phyloP scores from a whole-genome alignment of 2,888 invertebrate species.

The Metopia argyrocephala region DNA sequence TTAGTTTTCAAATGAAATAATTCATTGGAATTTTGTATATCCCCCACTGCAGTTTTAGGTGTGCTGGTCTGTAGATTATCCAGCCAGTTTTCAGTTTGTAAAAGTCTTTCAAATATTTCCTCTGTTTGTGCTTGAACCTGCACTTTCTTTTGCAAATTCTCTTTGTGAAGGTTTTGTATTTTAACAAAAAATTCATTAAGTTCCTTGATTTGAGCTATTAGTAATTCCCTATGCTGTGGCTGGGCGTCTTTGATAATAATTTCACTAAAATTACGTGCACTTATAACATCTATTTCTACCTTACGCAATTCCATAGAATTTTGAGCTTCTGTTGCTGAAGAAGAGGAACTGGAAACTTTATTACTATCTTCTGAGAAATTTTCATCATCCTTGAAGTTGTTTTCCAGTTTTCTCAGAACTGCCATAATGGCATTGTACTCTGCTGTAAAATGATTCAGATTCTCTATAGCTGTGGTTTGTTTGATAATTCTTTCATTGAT shows the following conservation, averaged over 20 bases:
- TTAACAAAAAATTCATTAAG: slow-evolving; percentile 74
- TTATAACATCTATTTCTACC: slow-evolving; percentile 78
- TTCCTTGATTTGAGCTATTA: slow-evolving; percentile 72
- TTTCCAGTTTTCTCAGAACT: slow-evolving; percentile 69
- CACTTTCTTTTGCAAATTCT: slow-evolving; percentile 72
- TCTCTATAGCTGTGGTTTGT: slow-evolving; percentile 78
- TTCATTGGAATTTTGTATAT: slow-evolving; percentile 83
- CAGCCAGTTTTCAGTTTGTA: slow-evolving; percentile 82
- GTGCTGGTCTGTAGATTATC: slow-evolving; percentile 82
- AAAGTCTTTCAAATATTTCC: slow-evolving; percentile 72
- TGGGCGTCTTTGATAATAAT: slow-evolving; percentile 76
- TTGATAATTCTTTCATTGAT: slow-evolving; percentile 77
- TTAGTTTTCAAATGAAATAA: slow-evolving; percentile 85
- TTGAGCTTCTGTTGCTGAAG: slow-evolving; percentile 24
- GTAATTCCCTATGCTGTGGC: slow-evolving; percentile 70
- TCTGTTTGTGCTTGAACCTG: slow-evolving; percentile 73
- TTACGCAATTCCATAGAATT: slow-evolving; percentile 75
- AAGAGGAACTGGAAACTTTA: background rate
- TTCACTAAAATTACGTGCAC: slow-evolving; percentile 78
- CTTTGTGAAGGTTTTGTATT: slow-evolving; percentile 73
- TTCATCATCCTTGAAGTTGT: slow-evolving; percentile 60
- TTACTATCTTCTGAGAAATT: slow-evolving; percentile 16
- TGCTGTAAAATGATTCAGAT: slow-evolving; percentile 76
- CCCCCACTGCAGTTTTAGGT: slow-evolving; percentile 81
- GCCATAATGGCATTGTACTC: slow-evolving; percentile 76